Conservation (phyloP, 2,797 vertebrate species). For the Acanthis flammea region DNA sequence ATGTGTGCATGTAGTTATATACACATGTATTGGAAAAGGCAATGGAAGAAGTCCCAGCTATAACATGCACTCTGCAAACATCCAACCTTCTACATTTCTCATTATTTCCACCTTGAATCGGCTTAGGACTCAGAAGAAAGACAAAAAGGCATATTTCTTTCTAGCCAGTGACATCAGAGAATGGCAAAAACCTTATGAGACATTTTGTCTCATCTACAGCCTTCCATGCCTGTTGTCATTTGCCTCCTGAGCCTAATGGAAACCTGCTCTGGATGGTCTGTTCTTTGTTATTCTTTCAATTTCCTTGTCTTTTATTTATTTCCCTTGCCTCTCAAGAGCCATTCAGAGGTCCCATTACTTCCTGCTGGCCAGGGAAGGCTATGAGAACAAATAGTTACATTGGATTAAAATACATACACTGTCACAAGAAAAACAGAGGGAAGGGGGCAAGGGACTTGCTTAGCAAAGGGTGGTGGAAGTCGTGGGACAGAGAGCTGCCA, state of each 20-base stretch:
- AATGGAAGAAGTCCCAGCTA: not conserved
- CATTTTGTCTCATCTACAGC: not conserved
- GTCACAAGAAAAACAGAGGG: slow-evolving; percentile 20
- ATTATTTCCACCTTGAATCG: not conserved
- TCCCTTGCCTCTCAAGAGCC: slow-evolving; percentile 14
- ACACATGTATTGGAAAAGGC: not conserved
- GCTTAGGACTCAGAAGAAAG: not conserved
- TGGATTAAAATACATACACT: slow-evolving; percentile 34
- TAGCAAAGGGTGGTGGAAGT: slow-evolving; percentile 14
- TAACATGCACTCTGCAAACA: not conserved
- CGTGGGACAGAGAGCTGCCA: not conserved
- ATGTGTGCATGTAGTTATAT: not conserved
- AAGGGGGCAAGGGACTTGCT: not conserved
- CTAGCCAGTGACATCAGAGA: not conserved
- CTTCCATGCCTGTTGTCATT: not conserved
- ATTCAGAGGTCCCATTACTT: not conserved
- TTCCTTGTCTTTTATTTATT: slow-evolving; percentile 53
- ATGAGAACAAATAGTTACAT: slow-evolving; percentile 15
- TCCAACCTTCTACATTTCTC: not conserved
- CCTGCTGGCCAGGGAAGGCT: slow-evolving; percentile 27
- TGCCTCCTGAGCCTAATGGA: not conserved
- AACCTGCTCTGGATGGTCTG: not conserved
- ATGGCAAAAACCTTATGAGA: not conserved
- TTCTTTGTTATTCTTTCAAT: slow-evolving; percentile 12
- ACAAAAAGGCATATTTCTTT: not conserved